phyloP scores from a whole-genome alignment of 2,888 invertebrate genomes.

The Tenthredo amoena region DNA sequence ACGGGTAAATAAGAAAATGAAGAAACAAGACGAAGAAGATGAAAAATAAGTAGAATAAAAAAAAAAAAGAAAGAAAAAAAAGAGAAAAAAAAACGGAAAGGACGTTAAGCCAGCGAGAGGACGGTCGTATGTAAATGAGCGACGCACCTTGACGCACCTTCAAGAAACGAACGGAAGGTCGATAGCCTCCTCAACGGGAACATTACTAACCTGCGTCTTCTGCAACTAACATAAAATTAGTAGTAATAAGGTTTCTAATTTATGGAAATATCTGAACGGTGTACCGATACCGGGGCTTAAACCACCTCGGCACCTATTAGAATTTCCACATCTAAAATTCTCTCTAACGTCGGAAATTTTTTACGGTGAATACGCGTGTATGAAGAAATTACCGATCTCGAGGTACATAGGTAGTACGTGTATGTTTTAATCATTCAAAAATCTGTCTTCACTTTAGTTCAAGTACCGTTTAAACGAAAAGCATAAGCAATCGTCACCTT shows the following conservation, averaged over 20 bases:
- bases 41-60: background rate
- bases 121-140: constrained; percentile 46
- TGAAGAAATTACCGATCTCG: too few relatives aligned
- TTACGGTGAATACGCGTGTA: background rate
- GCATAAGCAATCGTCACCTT: background rate
- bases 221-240: background rate
- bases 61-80: constrained; percentile 4
- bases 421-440: too few relatives aligned
- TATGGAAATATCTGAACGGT: constrained; percentile 30
- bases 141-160: constrained; percentile 48
- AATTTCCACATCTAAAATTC: background rate
- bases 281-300: background rate
- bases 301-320: background rate
- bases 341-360: background rate
- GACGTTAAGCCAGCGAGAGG: constrained; percentile 9
- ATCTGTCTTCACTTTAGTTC: too few relatives aligned
- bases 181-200: constrained; percentile 37
- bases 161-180: constrained; percentile 11
- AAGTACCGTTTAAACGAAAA: background rate
- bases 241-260: constrained; percentile 27
- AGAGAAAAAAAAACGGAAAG: constrained; percentile 22
- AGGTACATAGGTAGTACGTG: too few relatives aligned
- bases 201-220: background rate
- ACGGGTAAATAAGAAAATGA: constrained; percentile 26
- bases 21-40: constrained; percentile 15